A percentile compares a stretch with the other conserved stretches of the same genome.
These are phyloP conservation scores for Tiliacea aurago DNA, from an alignment of 2,888 invertebrate genomes.

Conservation along the genomic window DNA sequence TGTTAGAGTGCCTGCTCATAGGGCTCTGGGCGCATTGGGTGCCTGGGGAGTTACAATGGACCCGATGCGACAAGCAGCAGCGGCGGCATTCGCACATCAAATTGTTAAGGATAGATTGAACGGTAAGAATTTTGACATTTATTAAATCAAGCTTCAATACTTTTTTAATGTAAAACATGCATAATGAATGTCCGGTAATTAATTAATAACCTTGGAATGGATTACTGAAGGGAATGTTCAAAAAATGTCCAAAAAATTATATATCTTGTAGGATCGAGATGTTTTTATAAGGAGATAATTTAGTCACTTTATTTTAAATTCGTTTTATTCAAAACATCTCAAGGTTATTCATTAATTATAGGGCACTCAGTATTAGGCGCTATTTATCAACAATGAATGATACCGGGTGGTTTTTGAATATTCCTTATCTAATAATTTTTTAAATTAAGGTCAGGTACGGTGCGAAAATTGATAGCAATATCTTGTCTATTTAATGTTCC, in stretches of 20 bases:
- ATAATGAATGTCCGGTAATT: no score
- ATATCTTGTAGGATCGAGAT: no score
- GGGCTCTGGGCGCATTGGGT: constrained; percentile 89
- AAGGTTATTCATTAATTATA: no score
- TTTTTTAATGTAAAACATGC: not conserved
- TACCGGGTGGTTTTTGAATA: not conserved
- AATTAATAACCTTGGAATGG: no score
- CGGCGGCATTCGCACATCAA: constrained; percentile 94
- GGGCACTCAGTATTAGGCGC: no score
- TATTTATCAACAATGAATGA: no score
- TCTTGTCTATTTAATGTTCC: constrained; percentile 3
- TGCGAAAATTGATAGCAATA: constrained; percentile 13
- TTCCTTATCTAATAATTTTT: not conserved
- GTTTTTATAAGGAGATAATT: no score
- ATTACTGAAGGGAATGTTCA: no score
- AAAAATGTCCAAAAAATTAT: no score
- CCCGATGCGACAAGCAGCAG: constrained; percentile 92
- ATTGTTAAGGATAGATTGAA: constrained; percentile 95
- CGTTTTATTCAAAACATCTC: no score
- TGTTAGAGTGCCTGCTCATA: constrained; percentile 95
- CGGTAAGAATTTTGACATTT: constrained; percentile 90
- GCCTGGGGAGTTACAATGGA: constrained; percentile 92
- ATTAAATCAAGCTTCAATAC: not conserved
- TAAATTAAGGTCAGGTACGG: constrained; percentile 7
- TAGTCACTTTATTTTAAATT: no score